Conservation (phyloP, 2,113 vertebrate species). For the Boulengeromyrus knoepffleri region DNA sequence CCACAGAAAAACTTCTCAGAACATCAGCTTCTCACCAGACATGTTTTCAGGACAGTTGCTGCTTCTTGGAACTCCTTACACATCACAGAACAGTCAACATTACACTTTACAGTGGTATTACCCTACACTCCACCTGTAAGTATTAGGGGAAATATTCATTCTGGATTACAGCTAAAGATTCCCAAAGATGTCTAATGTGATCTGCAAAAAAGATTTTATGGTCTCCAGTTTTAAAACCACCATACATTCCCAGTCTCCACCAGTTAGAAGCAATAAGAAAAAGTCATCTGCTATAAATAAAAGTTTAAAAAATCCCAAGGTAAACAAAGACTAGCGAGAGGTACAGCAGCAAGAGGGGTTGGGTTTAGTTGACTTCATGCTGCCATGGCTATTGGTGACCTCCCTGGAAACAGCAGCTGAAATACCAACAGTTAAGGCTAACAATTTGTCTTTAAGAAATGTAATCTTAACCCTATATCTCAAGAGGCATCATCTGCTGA, state of each 20-base stretch:
- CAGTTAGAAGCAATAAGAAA: not conserved
- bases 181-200: not conserved
- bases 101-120: not conserved
- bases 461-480: not conserved
- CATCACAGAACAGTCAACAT: not conserved
- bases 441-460: not conserved
- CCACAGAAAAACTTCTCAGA: not conserved
- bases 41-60: not conserved
- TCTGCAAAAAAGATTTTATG: not conserved
- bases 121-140: not conserved
- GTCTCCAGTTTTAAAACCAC: not conserved
- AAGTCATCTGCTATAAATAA: not conserved
- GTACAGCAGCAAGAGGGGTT: not conserved
- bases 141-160: not conserved
- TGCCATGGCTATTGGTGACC: not conserved
- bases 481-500: not conserved
- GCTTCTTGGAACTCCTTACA: not conserved
- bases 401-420: not conserved
- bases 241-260: not conserved
- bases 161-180: not conserved
- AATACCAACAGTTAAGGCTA: not conserved
- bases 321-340: not conserved
- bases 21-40: not conserved
- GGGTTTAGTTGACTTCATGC: not conserved
- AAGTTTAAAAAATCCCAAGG: not conserved